Evolutionary conservation across 2,888 invertebrate species (phyloP), one percentile per base, ranked within the genome.

Genomic region (Acrocyrtus sp.): DNA sequence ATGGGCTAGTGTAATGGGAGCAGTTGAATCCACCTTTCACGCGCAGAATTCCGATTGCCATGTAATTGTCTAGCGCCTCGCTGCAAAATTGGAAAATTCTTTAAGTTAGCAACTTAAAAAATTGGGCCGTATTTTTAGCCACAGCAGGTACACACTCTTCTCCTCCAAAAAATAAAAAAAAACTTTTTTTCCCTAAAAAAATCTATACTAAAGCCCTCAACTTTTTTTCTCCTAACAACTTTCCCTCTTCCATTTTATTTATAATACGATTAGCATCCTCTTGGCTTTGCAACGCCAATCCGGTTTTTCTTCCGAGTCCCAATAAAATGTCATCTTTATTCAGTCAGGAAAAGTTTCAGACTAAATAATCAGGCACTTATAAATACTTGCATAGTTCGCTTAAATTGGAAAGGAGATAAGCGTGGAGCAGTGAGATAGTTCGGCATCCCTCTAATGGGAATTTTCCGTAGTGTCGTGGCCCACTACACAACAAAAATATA

Each of bases 21-120:
- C 83, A 84, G 81, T 88, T 86, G 29, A 88, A 83, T 1, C 88
- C 88, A 73, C 85, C 85, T 34, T 84, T 83, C 27, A 88, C 83
- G 39, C 88, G 83, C 19, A 89, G 82, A 27, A 89, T 85, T 27
- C 86, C 87, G 10, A 89, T 84, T 4, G 87, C 87, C 83, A 86
- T 84, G 77, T 86, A 85, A 78, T 86, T 84, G 81, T 88, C 88
- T 82, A 89, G 87, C 0, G 87, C 87, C 81, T 87, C 87, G 81
- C 88, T 88, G 82, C 48, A 83, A 83, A 51, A 56, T 5, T 22
- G n/a, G 29, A 48, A 12, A 24, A 61, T 45, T 43, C 22, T 12
- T n/a, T n/a, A n/a, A n/a, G n/a, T n/a, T n/a, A n/a, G n/a, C n/a
- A n/a, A n/a, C n/a, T n/a, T n/a, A n/a, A n/a, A n/a, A n/a, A n/a